These are phyloP conservation scores for Plusia festucae DNA, from an alignment of 2,888 invertebrate genomes.

Conservation along the genomic window DNA sequence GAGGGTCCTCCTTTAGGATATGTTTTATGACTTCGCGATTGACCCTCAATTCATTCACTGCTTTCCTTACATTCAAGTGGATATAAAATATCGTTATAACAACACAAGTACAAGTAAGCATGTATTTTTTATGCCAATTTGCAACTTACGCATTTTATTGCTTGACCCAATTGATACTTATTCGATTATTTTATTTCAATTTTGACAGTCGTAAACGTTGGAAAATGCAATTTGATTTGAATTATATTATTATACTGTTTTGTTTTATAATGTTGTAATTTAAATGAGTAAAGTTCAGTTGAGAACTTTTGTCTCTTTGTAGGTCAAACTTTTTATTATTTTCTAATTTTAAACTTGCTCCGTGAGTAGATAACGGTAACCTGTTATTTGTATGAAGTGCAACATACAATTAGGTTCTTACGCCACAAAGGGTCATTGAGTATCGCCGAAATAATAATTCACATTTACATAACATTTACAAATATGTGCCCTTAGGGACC, in stretches of 20 bases:
- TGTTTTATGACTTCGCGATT: constrained; percentile 53
- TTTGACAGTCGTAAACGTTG: constrained; percentile 34
- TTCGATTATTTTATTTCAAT: constrained; percentile 27
- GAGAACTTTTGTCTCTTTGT: not conserved
- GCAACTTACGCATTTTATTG: constrained; percentile 44
- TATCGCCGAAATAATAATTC: constrained; percentile 17
- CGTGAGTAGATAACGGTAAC: constrained; percentile 11
- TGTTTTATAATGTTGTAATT: no score
- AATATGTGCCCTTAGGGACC: constrained; percentile 52
- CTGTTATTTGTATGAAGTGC: constrained; percentile 8
- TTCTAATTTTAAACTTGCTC: constrained; percentile 9
- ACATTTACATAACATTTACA: constrained; percentile 42
- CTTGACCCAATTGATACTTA: constrained; percentile 33
- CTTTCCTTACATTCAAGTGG: constrained; percentile 29
- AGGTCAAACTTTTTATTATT: not conserved
- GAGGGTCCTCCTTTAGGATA: constrained; percentile 40
- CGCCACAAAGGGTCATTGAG: constrained; percentile 12
- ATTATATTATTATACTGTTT: not conserved
- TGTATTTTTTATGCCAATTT: constrained; percentile 45
- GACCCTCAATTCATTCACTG: constrained; percentile 49
- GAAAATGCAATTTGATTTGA: not conserved
- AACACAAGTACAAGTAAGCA: not conserved
- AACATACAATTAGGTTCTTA: constrained; percentile 10
- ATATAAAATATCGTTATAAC: constrained; percentile 52
- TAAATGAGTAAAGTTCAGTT: no score